Evolutionary conservation across 64 coral and sea anemone species (phyloP), one percentile per base, ranked within the genome.

Genomic region (Stichodactyla helianthus): DNA sequence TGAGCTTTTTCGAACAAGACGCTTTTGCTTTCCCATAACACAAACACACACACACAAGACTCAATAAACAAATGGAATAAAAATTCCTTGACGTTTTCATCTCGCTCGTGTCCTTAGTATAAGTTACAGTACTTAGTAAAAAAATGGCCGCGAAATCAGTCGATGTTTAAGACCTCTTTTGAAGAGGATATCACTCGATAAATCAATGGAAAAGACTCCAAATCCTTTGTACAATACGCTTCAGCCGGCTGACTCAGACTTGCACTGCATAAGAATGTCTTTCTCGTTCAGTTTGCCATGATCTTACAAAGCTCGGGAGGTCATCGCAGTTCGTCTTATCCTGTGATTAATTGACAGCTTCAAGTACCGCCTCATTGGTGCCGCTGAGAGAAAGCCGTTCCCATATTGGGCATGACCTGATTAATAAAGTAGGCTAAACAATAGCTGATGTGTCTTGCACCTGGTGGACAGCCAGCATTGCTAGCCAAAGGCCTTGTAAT

Each of bases 391-490:
- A 81, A 51, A 54, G 78, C 35, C 51, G 51, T 52, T 54, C 20
- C 78, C 78, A 52, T 81, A 81, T 81, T 81, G 78, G 78, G 78
- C 35, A 81, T 51, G 35, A 28, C 52, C 78, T 81, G 17, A 81
- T 81, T 81, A 81, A 52, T 81, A 53, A 51, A 81, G 78, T 54
- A 15, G 2, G 11, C 52, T 52, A 81, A 81, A 81, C 78, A 81
- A 81, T 74, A 74, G 68, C 68, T 31, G 68, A 74, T 74, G 78
- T 51, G 35, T 81, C 78, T 54, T 52, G 44, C 78, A 81, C 50
- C 78, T 81, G 20, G 50, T 6, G 6, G 27, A 10, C 22, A 25
- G 65, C 7, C 65, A 23, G 6, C 28, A 10, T 8, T 7, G 65
- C 7, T 20, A 23, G 6, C 28, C 44, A 10, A 35, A 51, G 31